Evolutionary conservation across 2,113 vertebrate genomes (phyloP), one percentile per base, ranked within the genome.

Genomic region (Passer montanus): DNA sequence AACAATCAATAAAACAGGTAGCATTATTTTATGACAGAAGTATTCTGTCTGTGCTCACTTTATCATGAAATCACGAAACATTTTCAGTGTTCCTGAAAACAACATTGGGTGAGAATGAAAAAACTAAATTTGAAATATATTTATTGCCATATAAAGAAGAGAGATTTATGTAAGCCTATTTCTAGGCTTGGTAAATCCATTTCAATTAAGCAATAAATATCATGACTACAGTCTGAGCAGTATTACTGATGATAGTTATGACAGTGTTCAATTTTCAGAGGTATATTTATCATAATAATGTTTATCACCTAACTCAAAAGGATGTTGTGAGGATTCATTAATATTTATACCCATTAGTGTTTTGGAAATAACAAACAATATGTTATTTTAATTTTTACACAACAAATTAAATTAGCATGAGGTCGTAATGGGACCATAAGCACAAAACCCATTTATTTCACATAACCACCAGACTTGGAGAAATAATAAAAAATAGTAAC

Each of bases 161-260:
- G 8, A 60, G 49, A 67, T 92, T 92, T 87, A 91, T 79, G 58
- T 13, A 84, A 90, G 62, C 15, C 46, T 59, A 43, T 82, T 91
- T 91, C 69, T 56, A 87, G 73, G 18, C 43, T 39, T 60, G 56
- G 43, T 56, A 92, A 95, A 94, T 94, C 81, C 53, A 77, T 92
- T 94, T 90, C 83, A 92, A 84, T 96, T 90, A 86, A 92, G 56
- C 44, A 95, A 92, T 90, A 91, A 92, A 90, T 88, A 93, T 68
- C 75, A 60, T 39, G 63, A 50, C 78, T 90, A 68, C 35, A 74
- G 33, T 75, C 81, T 88, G 78, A 95, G 47, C 44, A 68, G 35
- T 24, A 77, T 93, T 93, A 84, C 79, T 92, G 90, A 73, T 93
- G 78, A 85, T 86, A 86, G 47, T 59, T 88, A 80, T 77, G 92